These are phyloP conservation scores for Plagodis pulveraria DNA, from an alignment of 2,888 invertebrate species.

Conservation along the genomic window DNA sequence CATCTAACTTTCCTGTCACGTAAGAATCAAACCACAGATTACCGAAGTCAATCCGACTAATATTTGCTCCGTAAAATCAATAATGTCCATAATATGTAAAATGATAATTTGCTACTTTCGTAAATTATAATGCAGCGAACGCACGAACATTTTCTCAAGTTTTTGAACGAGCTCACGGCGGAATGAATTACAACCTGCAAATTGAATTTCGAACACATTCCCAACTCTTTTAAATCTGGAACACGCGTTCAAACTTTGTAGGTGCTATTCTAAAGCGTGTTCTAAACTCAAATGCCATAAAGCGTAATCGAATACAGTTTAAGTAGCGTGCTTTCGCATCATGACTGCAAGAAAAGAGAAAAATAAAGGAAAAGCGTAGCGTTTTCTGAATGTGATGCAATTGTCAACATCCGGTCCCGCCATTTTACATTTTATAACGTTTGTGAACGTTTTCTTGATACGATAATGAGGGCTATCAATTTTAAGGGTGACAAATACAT, in stretches of 20 bases:
- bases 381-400: conserved; percentile 52
- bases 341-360: conserved; percentile 12
- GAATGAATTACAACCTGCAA: conserved; percentile 33
- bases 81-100: too few relatives aligned
- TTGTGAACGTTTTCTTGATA: conserved; percentile 61
- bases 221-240: conserved; percentile 34
- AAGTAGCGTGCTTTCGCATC: conserved; percentile 49
- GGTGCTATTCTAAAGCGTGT: conserved; percentile 60
- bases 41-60: too few relatives aligned
- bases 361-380: conserved; percentile 9
- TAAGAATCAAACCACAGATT: too few relatives aligned
- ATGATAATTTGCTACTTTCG: conserved; percentile 6
- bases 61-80: too few relatives aligned
- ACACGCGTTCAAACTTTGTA: conserved; percentile 42
- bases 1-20: neutral
- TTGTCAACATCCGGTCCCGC: conserved; percentile 75
- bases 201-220: conserved; percentile 45
- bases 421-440: conserved; percentile 76
- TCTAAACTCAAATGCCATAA: conserved; percentile 70
- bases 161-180: conserved; percentile 5
- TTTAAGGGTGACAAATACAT: conserved; percentile 52
- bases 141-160: conserved; percentile 9
- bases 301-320: conserved; percentile 80
- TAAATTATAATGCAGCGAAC: conserved; percentile 4
- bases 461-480: conserved; percentile 70